Evolutionary conservation across 92 coral and sea anemone genomes (phyloP), one percentile per base, ranked within the genome.

Genomic region (Hydrozoanthus gracilis): DNA sequence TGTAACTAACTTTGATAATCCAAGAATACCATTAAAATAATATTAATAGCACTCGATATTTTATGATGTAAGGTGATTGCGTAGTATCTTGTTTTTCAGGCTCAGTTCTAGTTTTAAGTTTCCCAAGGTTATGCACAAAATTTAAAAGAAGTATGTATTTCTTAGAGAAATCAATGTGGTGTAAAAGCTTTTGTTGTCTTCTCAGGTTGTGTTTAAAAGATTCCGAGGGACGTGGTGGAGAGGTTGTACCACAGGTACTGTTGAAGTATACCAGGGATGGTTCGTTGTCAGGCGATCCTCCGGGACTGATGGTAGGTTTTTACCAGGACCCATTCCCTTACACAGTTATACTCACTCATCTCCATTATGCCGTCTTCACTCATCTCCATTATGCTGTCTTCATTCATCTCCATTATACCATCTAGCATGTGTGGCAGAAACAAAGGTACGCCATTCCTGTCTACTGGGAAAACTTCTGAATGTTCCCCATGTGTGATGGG

Each of bases 301-400:
- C 99, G 9, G 99, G 99, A 18, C 87, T 97, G 71, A 91, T 91
- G 92, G 96, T 97, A 68, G 91, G 92, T 65, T 67, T 46, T 83
- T 72, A 16, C 54, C 9, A 2, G 17, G 18, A 16, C 44, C 14
- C 35, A 64, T 58, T 7, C 12, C 44, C 11, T 16, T 16, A 7
- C 27, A 44, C 8, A 44, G 39, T 27, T 27, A 27, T 27, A 27
- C 39, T 27, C 39, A 27, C 39, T 27, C 39, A 27, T 27, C 39
- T 27, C 39, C 39, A 27, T 27, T 27, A 27, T 27, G 39, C 39
- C 2, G 39, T 27, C 39, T 27, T 27, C 39, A 27, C 39, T 27
- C 39, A 27, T 27, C 39, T 27, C 39, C 39, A 27, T 27, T 27
- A 27, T 27, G 39, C 39, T 27, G 39, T 27, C 39, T 27, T 27